Conservation (phyloP, 2,888 invertebrate species). For the Melanophora roralis region DNA sequence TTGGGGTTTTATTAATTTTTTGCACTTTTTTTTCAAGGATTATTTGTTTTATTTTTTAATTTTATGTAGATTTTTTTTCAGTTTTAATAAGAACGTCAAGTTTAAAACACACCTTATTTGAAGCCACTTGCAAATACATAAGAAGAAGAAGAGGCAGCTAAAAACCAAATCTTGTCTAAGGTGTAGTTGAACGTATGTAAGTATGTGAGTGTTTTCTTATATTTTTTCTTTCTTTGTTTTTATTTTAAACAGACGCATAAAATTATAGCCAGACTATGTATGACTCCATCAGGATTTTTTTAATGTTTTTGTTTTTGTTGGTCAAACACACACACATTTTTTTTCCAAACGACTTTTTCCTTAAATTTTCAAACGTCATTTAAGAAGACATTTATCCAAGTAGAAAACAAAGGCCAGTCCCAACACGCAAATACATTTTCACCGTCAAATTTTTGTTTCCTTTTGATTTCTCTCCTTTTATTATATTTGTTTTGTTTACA, state of each 20-base stretch:
- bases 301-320: background rate
- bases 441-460: conserved; percentile 5
- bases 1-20: background rate
- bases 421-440: conserved; percentile 28
- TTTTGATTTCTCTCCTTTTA: background rate
- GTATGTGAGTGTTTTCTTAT: background rate
- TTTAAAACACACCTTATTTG: too few relatives aligned
- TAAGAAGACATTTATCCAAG: conserved; percentile 6
- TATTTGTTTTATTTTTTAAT: background rate
- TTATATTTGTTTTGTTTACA: background rate
- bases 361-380: conserved; percentile 16
- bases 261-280: conserved; percentile 43
- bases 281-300: conserved; percentile 48
- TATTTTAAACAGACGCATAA: conserved; percentile 48
- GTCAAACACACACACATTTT: background rate
- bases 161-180: conserved; percentile 30
- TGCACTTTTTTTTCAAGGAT: background rate
- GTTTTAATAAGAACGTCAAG: too few relatives aligned
- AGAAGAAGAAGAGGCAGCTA: background rate
- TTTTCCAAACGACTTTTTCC: conserved; percentile 7
- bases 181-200: too few relatives aligned
- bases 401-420: conserved; percentile 31
- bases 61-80: background rate
- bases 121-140: background rate
- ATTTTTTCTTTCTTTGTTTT: background rate